Evolutionary conservation across 2,888 invertebrate species (phyloP).

Genomic region (Melipona beecheii): DNA sequence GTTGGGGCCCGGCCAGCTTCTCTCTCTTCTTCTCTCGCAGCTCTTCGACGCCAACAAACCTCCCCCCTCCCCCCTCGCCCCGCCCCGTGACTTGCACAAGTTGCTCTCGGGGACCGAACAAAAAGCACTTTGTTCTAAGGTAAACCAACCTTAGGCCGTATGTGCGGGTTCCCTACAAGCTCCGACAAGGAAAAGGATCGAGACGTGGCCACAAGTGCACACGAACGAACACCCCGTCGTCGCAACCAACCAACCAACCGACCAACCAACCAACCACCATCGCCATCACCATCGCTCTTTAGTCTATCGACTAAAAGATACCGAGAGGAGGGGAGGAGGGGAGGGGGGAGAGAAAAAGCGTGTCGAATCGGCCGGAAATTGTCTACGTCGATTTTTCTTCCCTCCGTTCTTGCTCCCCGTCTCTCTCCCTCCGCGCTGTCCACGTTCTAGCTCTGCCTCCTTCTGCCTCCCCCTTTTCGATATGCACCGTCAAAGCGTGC

Average conservation of each 20-base stretch:
- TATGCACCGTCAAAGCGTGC: slow-evolving; percentile 62
- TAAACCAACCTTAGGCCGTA: slow-evolving; percentile 72
- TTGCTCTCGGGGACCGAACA: slow-evolving; percentile 69
- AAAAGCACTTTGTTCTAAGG: slow-evolving; percentile 79
- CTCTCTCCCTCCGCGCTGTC: neutral
- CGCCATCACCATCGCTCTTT: neutral
- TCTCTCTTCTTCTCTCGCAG: slow-evolving; percentile 31
- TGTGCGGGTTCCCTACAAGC: slow-evolving; percentile 57
- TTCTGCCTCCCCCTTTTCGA: slow-evolving; percentile 34
- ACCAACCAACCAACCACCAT: neutral
- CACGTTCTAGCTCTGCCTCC: neutral
- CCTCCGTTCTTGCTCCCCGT: neutral
- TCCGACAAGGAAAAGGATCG: slow-evolving; percentile 38
- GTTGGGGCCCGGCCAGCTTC: slow-evolving; percentile 42
- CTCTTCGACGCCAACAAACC: slow-evolving; percentile 66
- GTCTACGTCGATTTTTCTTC: slow-evolving; percentile 71
- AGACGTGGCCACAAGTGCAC: slow-evolving; percentile 21
- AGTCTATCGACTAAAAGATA: slow-evolving; percentile 23
- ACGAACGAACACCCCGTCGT: neutral
- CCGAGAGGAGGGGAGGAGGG: neutral
- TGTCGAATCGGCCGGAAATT: slow-evolving; percentile 82
- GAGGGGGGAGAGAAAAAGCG: slow-evolving; percentile 72
- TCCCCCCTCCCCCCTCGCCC: too few species aligned
- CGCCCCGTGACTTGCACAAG: slow-evolving; percentile 74
- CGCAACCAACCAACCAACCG: neutral